A percentile compares a stretch with the other conserved stretches of the same genome.
phyloP scores from a whole-genome alignment of 2,113 vertebrate species.

The Nestor notabilis region DNA sequence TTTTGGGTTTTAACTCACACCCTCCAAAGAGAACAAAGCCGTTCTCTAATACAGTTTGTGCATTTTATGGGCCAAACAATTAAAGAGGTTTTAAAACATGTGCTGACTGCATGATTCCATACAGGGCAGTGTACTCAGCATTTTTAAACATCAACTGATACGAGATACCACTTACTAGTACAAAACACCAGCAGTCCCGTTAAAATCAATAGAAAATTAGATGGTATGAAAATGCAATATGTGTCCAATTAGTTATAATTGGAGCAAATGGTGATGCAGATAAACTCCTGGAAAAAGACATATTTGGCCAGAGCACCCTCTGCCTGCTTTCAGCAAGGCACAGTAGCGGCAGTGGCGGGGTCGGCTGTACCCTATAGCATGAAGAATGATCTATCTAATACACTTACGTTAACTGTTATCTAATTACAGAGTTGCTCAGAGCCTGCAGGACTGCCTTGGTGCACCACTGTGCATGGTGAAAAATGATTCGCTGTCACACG shows the following conservation, averaged over 20 bases:
- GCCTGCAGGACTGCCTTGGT: background rate
- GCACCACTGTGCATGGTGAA: background rate
- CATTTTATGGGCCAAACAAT: constrained; percentile 70
- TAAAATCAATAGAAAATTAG: constrained; percentile 79
- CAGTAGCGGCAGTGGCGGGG: background rate
- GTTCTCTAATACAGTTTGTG: background rate
- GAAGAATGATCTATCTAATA: constrained; percentile 1
- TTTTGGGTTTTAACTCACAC: background rate
- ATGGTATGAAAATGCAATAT: constrained; percentile 66
- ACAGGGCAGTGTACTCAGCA: constrained; percentile 68
- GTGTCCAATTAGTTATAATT: constrained; percentile 77
- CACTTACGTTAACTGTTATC: constrained; percentile 37
- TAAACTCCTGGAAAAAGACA: constrained; percentile 14
- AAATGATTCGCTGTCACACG: constrained; percentile 9
- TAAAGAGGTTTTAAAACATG: constrained; percentile 73
- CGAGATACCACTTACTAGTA: constrained; percentile 41
- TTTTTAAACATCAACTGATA: constrained; percentile 64
- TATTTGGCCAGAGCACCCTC: background rate
- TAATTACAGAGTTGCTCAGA: constrained; percentile 40
- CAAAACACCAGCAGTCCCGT: constrained; percentile 60
- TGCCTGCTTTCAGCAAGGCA: background rate
- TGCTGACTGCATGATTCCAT: constrained; percentile 72
- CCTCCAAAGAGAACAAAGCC: constrained; percentile 23
- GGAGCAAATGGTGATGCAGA: constrained; percentile 68
- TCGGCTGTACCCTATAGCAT: background rate